These are phyloP conservation scores for Platichthys flesus DNA, from an alignment of 2,113 vertebrate species.

Conservation along the genomic window DNA sequence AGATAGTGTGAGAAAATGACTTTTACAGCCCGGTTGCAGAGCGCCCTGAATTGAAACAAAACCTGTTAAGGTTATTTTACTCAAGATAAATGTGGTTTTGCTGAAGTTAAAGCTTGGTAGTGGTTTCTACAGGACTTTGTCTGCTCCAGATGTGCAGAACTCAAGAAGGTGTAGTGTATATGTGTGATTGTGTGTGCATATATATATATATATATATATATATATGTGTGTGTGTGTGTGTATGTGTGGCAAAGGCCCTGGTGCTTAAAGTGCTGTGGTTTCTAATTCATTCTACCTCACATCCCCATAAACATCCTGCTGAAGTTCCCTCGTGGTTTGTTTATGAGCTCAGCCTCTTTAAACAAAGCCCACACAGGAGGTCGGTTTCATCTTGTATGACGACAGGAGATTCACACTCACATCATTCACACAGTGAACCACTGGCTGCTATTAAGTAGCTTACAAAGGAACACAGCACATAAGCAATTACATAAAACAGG, in stretches of 20 bases:
- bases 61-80: constrained; percentile 50
- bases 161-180: constrained; percentile 3
- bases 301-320: constrained; percentile 78
- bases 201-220: constrained; percentile 1
- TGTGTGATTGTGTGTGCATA: not conserved
- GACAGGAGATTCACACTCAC: constrained; percentile 15
- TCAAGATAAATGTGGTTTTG: constrained; percentile 39
- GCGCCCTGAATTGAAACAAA: constrained; percentile 33
- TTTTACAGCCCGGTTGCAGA: constrained; percentile 46
- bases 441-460: constrained; percentile 28
- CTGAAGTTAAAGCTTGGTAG: constrained; percentile 21
- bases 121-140: constrained; percentile 8
- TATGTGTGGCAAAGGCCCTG: not conserved
- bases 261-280: constrained; percentile 55
- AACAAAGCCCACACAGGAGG: constrained; percentile 77
- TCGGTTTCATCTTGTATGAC: constrained; percentile 35
- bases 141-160: constrained; percentile 10
- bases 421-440: constrained; percentile 4
- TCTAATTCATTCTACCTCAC: constrained; percentile 71
- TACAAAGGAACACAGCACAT: constrained; percentile 16
- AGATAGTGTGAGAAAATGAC: constrained; percentile 51
- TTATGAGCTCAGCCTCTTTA: constrained; percentile 68
- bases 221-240: constrained; percentile 5
- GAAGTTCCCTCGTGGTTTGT: constrained; percentile 63
- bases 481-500: constrained; percentile 1